Conservation (phyloP, 2,888 invertebrate genomes). For the Venusia cambrica region DNA sequence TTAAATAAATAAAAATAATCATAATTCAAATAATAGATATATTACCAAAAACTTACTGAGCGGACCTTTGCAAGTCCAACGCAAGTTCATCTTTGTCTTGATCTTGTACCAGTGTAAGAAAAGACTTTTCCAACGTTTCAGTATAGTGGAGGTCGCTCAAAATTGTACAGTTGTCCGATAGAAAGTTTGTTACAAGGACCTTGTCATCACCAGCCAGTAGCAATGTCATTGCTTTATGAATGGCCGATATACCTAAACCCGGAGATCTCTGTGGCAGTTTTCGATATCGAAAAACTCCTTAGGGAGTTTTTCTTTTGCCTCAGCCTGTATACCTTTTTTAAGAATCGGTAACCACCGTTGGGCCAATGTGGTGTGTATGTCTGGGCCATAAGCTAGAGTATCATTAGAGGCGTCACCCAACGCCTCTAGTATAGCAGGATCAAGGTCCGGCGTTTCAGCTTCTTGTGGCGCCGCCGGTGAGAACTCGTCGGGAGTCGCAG, state of each 20-base stretch:
- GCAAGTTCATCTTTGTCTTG: constrained; percentile 2
- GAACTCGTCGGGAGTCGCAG: too few relatives aligned
- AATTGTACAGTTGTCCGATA: constrained; percentile 5
- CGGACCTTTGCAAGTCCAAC: too few relatives aligned
- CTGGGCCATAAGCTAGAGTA: background rate
- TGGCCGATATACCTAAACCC: background rate
- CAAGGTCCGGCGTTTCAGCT: background rate
- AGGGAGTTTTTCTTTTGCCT: constrained; percentile 2
- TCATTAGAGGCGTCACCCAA: background rate
- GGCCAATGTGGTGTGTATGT: background rate
- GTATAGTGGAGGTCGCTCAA: constrained; percentile 3
- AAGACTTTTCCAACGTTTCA: constrained; percentile 2
- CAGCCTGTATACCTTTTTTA: background rate
- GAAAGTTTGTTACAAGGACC: constrained; percentile 2
- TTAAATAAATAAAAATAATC: too few relatives aligned
- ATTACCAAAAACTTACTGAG: too few relatives aligned
- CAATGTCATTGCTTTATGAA: constrained; percentile 1
- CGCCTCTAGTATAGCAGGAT: background rate
- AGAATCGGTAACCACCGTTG: constrained; percentile 1
- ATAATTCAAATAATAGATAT: too few relatives aligned
- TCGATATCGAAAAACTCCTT: background rate
- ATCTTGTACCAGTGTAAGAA: constrained; percentile 2
- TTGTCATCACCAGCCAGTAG: constrained; percentile 1
- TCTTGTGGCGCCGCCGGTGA: background rate
- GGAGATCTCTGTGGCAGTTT: constrained; percentile 1